Percentiles rank a stretch among this genome's conserved stretches.
Conservation (phyloP, 2,888 invertebrate genomes). For the Argyresthia goedartella region DNA sequence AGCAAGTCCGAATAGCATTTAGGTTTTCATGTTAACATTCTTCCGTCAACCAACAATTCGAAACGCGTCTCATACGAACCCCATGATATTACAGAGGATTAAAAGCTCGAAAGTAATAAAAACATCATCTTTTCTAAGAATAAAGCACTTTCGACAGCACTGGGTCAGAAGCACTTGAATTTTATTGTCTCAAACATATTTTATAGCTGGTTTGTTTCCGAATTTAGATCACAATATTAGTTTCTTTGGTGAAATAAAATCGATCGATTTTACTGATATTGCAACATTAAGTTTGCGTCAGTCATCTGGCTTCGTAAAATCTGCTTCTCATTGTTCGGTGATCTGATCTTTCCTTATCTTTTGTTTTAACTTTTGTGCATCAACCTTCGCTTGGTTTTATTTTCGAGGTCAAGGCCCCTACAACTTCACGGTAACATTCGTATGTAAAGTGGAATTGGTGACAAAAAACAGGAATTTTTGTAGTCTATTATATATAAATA, state of each 20-base stretch:
- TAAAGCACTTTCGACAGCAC: slow-evolving; percentile 58
- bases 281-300: no score
- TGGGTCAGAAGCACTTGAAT: slow-evolving; percentile 61
- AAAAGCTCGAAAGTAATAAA: slow-evolving; percentile 28
- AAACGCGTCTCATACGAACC: no score
- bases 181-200: slow-evolving; percentile 66
- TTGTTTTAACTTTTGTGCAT: no score
- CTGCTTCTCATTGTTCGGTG: no score
- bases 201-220: slow-evolving; percentile 68
- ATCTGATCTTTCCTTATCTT: no score
- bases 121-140: slow-evolving; percentile 52
- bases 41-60: no score
- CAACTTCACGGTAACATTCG: neutral
- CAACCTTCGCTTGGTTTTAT: no score
- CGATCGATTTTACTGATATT: no score
- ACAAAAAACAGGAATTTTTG: neutral
- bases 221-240: slow-evolving; percentile 38
- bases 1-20: no score
- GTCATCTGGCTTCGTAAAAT: no score
- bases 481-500: neutral
- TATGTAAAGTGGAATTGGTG: neutral
- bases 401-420: neutral
- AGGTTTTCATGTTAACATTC: no score
- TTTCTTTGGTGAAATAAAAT: neutral
- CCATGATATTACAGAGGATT: neutral